These are phyloP conservation scores for Cydia splendana DNA, from an alignment of 1,140 invertebrate species.

Conservation along the genomic window DNA sequence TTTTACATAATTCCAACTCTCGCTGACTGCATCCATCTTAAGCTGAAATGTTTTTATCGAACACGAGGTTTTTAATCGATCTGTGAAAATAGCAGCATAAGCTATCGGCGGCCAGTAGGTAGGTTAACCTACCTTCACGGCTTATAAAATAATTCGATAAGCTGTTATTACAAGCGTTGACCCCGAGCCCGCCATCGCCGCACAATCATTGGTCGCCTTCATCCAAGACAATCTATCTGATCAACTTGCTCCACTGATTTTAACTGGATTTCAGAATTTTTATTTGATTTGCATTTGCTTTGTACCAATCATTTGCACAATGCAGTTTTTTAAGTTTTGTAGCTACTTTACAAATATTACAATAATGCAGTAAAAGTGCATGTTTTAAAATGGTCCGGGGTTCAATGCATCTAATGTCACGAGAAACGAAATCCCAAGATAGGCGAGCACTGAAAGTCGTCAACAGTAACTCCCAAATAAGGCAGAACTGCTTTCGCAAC, in stretches of 20 bases:
- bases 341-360: background rate
- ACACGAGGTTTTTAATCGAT: background rate
- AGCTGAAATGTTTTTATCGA: constrained; percentile 1
- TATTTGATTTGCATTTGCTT: background rate
- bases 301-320: too few species aligned
- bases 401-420: background rate
- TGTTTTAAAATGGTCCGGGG: background rate
- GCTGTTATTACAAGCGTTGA: constrained; percentile 27
- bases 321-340: background rate
- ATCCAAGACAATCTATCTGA: background rate
- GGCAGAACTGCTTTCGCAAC: constrained; percentile 48
- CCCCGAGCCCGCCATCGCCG: background rate
- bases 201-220: background rate
- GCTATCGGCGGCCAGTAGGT: background rate
- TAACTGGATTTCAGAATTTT: background rate
- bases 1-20: constrained; percentile 62
- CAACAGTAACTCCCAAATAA: constrained; percentile 42
- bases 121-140: constrained; percentile 24
- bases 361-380: background rate
- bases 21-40: constrained; percentile 37
- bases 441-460: constrained; percentile 58
- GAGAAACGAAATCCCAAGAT: constrained; percentile 34
- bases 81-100: constrained; percentile 5
- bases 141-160: constrained; percentile 25
- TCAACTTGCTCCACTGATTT: background rate